A percentile compares a stretch with the other conserved stretches of the same genome.
Conservation (phyloP, 1,140 invertebrate genomes). For the Propsilocerus akamusi region DNA sequence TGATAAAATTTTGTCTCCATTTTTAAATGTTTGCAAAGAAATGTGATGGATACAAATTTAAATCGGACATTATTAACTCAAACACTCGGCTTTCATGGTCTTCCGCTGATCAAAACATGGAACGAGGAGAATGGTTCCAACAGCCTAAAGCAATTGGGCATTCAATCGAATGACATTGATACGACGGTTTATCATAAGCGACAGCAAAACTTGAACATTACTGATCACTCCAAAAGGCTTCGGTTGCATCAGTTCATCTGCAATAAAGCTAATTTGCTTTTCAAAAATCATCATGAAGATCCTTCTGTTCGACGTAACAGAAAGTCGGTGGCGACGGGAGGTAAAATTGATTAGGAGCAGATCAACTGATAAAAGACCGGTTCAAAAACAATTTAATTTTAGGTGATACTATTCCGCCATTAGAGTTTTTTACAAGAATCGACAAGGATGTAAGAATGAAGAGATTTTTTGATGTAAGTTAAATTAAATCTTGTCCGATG, state of each 20-base stretch:
- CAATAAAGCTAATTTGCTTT: conserved; percentile 52
- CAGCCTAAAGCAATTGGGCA: conserved; percentile 42
- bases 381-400: background rate
- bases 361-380: background rate
- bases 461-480: conserved; percentile 60
- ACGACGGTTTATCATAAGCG: conserved; percentile 57
- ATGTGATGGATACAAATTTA: conserved; percentile 30
- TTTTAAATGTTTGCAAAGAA: too few relatives aligned
- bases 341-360: background rate
- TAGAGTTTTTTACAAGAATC: conserved; percentile 14
- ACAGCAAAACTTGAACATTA: conserved; percentile 55
- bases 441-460: conserved; percentile 48
- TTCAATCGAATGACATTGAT: conserved; percentile 37
- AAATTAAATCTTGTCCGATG: conserved; percentile 7
- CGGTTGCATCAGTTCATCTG: conserved; percentile 68
- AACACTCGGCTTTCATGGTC: conserved; percentile 64
- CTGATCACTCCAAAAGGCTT: conserved; percentile 61
- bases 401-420: background rate
- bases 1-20: too few relatives aligned
- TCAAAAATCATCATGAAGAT: conserved; percentile 32
- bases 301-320: conserved; percentile 18
- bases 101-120: conserved; percentile 69
- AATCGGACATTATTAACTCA: conserved; percentile 47
- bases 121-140: conserved; percentile 57
- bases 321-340: conserved; percentile 26